Evolutionary conservation across 2,888 invertebrate species (phyloP).

Genomic region (Sialis fuliginosa): DNA sequence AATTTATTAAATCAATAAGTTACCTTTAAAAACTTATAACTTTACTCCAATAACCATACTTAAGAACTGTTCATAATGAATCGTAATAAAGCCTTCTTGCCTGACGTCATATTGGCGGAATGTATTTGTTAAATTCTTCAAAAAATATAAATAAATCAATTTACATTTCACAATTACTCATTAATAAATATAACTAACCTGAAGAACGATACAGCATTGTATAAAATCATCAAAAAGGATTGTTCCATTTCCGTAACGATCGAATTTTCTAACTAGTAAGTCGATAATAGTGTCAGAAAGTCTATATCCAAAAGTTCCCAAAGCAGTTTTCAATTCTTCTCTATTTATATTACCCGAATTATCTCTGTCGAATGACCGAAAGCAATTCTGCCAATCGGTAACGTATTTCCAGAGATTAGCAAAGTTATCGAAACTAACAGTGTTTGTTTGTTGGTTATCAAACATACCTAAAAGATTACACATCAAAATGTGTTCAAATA

Average conservation of each 20-base stretch:
- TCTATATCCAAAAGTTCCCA: constrained; percentile 70
- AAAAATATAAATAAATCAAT: background rate
- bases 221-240: constrained; percentile 92
- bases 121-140: background rate
- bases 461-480: constrained; percentile 51
- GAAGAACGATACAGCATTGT: constrained; percentile 73
- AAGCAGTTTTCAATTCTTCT: constrained; percentile 62
- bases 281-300: constrained; percentile 59
- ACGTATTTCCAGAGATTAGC: constrained; percentile 87
- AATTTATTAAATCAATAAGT: background rate
- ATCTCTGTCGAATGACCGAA: constrained; percentile 74
- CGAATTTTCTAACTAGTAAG: constrained; percentile 71
- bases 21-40: no score
- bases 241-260: constrained; percentile 61
- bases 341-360: constrained; percentile 74
- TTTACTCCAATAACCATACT: background rate
- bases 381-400: constrained; percentile 84
- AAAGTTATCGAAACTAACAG: constrained; percentile 80
- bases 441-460: constrained; percentile 66
- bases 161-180: background rate
- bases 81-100: background rate
- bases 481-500: background rate
- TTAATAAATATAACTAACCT: constrained; percentile 36
- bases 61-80: background rate
- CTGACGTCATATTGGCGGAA: background rate